A percentile compares a stretch with the other conserved stretches of the same genome.
Evolutionary conservation across 2,797 vertebrate genomes (phyloP).

Genomic region (Pteropus rufus): DNA sequence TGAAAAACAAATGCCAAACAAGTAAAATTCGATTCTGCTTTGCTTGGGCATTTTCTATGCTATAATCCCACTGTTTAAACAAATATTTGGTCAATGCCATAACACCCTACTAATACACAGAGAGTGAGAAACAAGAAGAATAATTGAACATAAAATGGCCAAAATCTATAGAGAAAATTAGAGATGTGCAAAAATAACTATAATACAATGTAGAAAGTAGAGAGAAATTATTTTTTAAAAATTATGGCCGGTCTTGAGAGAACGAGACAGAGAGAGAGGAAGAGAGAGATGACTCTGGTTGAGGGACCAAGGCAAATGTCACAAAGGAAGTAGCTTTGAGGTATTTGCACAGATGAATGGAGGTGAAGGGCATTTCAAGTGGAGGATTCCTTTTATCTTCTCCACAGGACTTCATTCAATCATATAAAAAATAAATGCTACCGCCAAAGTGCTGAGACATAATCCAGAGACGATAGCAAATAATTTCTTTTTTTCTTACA

Average conservation of each 20-base stretch:
- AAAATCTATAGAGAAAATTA: not conserved
- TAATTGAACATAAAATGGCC: not conserved
- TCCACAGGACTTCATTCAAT: not conserved
- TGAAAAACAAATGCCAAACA: not conserved
- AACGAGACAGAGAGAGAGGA: too few relatives aligned
- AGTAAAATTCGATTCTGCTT: not conserved
- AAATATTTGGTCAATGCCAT: not conserved
- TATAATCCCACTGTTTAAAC: not conserved
- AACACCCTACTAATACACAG: accelerated
- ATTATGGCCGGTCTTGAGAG: not conserved
- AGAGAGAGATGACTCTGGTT: not conserved
- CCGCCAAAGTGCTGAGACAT: not conserved
- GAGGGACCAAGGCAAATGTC: not conserved
- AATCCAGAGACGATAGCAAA: not conserved
- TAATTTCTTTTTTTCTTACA: not conserved
- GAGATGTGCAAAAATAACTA: not conserved
- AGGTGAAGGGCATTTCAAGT: not conserved
- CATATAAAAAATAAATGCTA: not conserved
- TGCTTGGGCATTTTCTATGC: not conserved
- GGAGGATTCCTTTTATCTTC: not conserved
- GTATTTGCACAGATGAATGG: not conserved
- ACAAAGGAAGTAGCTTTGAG: not conserved
- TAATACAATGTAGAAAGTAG: not conserved
- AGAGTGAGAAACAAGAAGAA: not conserved
- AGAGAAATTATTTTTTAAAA: not conserved